Base-by-base conservation (phyloP, 1,140 invertebrate genomes). In the Dendroctonus ponderosae region DNA sequence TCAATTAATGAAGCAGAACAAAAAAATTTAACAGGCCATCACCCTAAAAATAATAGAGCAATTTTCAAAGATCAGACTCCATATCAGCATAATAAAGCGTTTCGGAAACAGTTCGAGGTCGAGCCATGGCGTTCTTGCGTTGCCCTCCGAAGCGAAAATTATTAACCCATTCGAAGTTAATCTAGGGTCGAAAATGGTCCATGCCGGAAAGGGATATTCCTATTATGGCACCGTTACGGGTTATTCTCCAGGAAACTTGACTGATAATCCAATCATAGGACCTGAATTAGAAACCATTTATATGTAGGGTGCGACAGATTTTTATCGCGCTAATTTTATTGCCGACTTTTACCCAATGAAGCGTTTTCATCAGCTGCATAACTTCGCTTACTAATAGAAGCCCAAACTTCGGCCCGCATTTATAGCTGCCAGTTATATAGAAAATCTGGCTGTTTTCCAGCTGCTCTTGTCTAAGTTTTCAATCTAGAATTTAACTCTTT, bases 161-260 rank as follows among this genome's bases (percentile, higher is more conserved):
- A 64, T 64, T 64, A 64, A 64, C 51, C 52, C 62, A 64, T 64
- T 64, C 62, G 54, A 56, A 64, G 62, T 64, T 64, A 64, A 64
- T 64, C 54, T 64, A 48, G 52, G 62, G 62, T 64, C 62, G 62
- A 64, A 62, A 64, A 64, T 64, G 54, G 62, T 40, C 62, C 54
- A 64, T 64, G 38, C 62, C 51, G 41, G 52, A 64, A 64, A 64
- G 42, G 62, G 62, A 64, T 64, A 57, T 64, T 64, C 62, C 52
- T 57, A 64, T 64, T 64, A 57, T 49, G 62, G 38, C 40, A 48
- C 60, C 49, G 37, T 62, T 62, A 52, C 37, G 60, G 15, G 48
- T 51, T 40, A 52, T 62, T 62, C 50, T 57, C n/a, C 9, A 9
- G 6, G 39, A 43, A 40, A 56, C 7, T 11, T 56, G 5, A 40